These are phyloP conservation scores for Nannobrachium achirus DNA, from an alignment of 2,113 vertebrate species.

Conservation along the genomic window DNA sequence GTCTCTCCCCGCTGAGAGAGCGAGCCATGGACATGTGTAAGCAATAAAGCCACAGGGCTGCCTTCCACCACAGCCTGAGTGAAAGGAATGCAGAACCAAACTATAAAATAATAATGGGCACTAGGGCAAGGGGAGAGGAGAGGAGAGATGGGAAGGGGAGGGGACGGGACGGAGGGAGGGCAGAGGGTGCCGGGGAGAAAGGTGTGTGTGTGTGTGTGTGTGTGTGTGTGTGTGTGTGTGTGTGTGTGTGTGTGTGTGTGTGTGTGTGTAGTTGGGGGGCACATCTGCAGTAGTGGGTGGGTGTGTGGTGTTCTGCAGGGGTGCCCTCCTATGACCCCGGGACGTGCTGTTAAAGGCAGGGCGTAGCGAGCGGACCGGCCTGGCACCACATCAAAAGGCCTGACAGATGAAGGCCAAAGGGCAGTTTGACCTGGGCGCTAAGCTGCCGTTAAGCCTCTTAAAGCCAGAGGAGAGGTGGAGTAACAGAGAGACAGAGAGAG, in stretches of 20 bases:
- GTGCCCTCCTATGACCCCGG: slow-evolving; percentile 82
- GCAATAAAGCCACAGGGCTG: slow-evolving; percentile 96
- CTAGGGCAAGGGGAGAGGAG: slow-evolving; percentile 80
- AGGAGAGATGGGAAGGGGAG: slow-evolving; percentile 55
- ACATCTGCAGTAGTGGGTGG: not conserved
- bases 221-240: slow-evolving; percentile 1
- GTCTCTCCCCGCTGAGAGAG: slow-evolving; percentile 95
- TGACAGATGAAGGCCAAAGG: slow-evolving; percentile 92
- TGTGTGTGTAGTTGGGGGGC: not conserved
- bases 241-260: no score
- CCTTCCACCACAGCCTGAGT: slow-evolving; percentile 90
- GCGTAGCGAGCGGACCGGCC: slow-evolving; percentile 81
- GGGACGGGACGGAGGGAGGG: slow-evolving; percentile 33
- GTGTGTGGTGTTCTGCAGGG: slow-evolving; percentile 81
- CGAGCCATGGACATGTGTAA: slow-evolving; percentile 98
- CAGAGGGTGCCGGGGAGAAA: slow-evolving; percentile 58
- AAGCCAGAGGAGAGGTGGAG: slow-evolving; percentile 84
- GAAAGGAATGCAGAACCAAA: slow-evolving; percentile 99
- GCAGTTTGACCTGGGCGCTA: slow-evolving; percentile 90
- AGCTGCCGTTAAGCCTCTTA: slow-evolving; percentile 89
- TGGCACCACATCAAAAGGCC: slow-evolving; percentile 93
- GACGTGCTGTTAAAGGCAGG: slow-evolving; percentile 81
- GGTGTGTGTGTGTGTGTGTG: slow-evolving; percentile 29
- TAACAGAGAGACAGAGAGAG: slow-evolving; percentile 57
- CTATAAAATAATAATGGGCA: slow-evolving; percentile 98